phyloP scores from a whole-genome alignment of 2,888 invertebrate species.

The Plebejus anna region DNA sequence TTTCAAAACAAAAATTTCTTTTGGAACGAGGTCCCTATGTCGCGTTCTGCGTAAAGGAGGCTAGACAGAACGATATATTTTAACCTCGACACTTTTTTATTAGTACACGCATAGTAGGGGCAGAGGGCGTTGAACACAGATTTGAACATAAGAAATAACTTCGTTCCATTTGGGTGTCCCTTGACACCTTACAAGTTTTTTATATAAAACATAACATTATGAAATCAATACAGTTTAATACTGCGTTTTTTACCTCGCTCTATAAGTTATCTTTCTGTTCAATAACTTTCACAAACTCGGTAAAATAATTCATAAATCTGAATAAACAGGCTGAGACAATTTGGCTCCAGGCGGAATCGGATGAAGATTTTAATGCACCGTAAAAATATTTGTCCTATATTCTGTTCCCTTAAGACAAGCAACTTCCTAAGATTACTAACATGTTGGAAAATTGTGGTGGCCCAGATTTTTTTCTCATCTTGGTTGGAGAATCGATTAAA shows the following conservation, averaged over 20 bases:
- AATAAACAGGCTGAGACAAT: slow-evolving; percentile 22
- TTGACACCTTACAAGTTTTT: too few species aligned
- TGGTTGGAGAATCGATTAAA: neutral
- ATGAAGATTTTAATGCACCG: slow-evolving; percentile 29
- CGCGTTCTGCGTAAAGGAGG: too few species aligned
- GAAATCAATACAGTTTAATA: too few species aligned
- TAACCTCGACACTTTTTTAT: too few species aligned
- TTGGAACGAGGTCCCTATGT: too few species aligned
- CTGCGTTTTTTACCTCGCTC: neutral
- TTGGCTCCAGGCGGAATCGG: slow-evolving; percentile 26
- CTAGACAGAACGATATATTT: too few species aligned
- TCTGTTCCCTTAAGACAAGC: slow-evolving; percentile 24
- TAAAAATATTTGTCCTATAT: slow-evolving; percentile 29
- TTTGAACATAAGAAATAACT: too few species aligned
- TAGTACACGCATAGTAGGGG: too few species aligned
- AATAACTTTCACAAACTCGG: neutral
- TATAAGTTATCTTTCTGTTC: neutral
- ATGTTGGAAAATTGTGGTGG: neutral
- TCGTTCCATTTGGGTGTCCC: too few species aligned
- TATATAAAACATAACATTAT: too few species aligned
- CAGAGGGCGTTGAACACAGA: too few species aligned
- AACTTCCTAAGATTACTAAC: slow-evolving; percentile 7
- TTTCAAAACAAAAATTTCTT: too few species aligned
- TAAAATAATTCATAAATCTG: slow-evolving; percentile 8
- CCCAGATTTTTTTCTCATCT: neutral